phyloP scores from a whole-genome alignment of 2,888 invertebrate genomes.

The Leucophenga montana region DNA sequence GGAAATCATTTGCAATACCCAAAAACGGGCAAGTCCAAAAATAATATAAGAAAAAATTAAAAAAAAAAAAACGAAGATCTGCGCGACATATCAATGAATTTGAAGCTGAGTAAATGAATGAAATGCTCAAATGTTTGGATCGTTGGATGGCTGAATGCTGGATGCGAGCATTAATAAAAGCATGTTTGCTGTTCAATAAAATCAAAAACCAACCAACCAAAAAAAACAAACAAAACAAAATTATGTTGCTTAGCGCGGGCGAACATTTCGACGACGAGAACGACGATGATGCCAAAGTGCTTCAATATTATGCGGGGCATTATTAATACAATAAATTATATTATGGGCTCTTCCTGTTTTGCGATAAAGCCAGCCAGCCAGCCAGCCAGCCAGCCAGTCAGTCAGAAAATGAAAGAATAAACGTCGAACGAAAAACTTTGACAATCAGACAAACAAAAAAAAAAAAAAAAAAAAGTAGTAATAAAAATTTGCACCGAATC shows the following conservation, averaged over 20 bases:
- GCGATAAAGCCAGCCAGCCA: constrained; percentile 51
- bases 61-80: not conserved
- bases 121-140: not conserved
- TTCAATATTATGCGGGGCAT: constrained; percentile 50
- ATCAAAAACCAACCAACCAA: too few species aligned
- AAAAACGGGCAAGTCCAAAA: constrained; percentile 23
- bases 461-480: not conserved
- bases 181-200: too few species aligned
- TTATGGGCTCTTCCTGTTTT: constrained; percentile 64
- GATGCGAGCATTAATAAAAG: too few species aligned
- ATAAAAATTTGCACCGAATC: not conserved
- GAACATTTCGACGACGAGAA: constrained; percentile 21
- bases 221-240: not conserved
- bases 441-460: not conserved
- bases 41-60: not conserved
- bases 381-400: constrained; percentile 17
- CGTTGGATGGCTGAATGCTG: too few species aligned
- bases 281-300: constrained; percentile 22
- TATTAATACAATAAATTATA: constrained; percentile 66
- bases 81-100: constrained; percentile 23
- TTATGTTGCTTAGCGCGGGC: constrained; percentile 1
- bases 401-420: constrained; percentile 29
- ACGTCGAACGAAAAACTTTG: constrained; percentile 12
- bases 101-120: constrained; percentile 3
- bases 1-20: constrained; percentile 19